phyloP scores from a whole-genome alignment of 2,888 invertebrate genomes.

The Epirrhoe alternata region DNA sequence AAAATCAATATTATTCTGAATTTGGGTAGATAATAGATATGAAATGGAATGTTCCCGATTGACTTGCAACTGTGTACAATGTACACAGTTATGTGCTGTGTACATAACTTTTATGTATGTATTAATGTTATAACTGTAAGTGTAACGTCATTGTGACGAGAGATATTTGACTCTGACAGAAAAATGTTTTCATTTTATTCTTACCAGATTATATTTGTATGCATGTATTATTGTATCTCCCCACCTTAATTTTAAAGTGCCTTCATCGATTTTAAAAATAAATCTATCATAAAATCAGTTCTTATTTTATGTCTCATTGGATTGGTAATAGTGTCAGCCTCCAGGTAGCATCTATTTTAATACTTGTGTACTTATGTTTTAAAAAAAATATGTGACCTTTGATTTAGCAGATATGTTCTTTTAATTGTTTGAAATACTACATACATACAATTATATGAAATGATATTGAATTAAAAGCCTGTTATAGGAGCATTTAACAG shows the following conservation, averaged over 20 bases:
- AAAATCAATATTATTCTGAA: neutral
- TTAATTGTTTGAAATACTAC: slow-evolving; percentile 66
- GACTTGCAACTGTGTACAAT: slow-evolving; percentile 53
- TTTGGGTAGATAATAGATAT: slow-evolving; percentile 11
- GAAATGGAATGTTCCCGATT: slow-evolving; percentile 44
- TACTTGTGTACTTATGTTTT: slow-evolving; percentile 68
- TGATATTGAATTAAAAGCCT: slow-evolving; percentile 80
- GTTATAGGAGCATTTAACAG: slow-evolving; percentile 62
- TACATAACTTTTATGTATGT: slow-evolving; percentile 67
- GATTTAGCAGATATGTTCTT: slow-evolving; percentile 62
- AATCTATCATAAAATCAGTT: slow-evolving; percentile 59
- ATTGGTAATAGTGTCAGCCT: slow-evolving; percentile 59
- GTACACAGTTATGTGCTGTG: slow-evolving; percentile 44
- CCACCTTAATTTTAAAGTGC: slow-evolving; percentile 79
- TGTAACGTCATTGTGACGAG: slow-evolving; percentile 82
- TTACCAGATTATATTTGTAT: slow-evolving; percentile 60
- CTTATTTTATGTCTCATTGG: slow-evolving; percentile 59
- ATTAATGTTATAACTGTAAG: slow-evolving; percentile 76
- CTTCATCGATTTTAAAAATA: slow-evolving; percentile 66
- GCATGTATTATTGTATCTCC: slow-evolving; percentile 61
- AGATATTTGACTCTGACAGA: slow-evolving; percentile 70
- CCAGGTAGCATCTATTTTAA: slow-evolving; percentile 40
- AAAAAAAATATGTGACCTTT: slow-evolving; percentile 53
- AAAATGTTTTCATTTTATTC: slow-evolving; percentile 46
- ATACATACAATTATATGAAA: slow-evolving; percentile 70